Evolutionary conservation across 1,140 invertebrate species (phyloP), one percentile per base, ranked within the genome.

Genomic region (Anastrepha ludens): DNA sequence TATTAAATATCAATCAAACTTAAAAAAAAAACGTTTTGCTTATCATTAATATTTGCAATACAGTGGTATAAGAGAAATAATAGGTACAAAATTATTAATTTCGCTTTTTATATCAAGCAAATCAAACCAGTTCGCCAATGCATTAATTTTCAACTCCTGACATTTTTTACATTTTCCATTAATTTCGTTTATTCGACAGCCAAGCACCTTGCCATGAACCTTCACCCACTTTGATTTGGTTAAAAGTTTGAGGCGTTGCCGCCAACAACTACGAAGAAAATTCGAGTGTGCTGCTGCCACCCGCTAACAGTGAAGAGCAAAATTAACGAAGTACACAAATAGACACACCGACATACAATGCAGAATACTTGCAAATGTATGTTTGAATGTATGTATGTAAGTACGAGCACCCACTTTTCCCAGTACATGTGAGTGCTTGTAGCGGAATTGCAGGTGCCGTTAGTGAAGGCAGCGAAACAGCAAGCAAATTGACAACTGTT

Each of bases 381-480:
- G 0, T 29, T 65, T 29, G 15, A 4, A 9, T 64, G 20, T 39
- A 74, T 64, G 20, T 39, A 74, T 13, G 29, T 29, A 29, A 29
- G 50, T 11, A 8, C 11, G 50, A 55, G 50, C 50, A 11, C 50
- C 50, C 11, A 55, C 50, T 55, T 8, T 11, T 55, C 50, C 50
- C 50, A 6, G 29, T 29, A 29, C 6, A 55, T 55, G 11, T 55
- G 50, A 8, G 50, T 9, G 20, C 20, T 6, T 74, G 41, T 47
- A 74, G n/a, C 41, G 70, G 17, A 47, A 50, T 78, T 78, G 47
- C 70, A 78, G 70, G 70, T 78, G 70, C 44, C 70, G 70, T 50
- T 78, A 20, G 44, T 50, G 47, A 50, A 50, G 70, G 0, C n/a
- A 50, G 17, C 41, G 50, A 20, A 55, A 20, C 39, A 44, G 15